Base-by-base conservation (phyloP, 2,888 invertebrate species). In the Eupithecia exiguata region DNA sequence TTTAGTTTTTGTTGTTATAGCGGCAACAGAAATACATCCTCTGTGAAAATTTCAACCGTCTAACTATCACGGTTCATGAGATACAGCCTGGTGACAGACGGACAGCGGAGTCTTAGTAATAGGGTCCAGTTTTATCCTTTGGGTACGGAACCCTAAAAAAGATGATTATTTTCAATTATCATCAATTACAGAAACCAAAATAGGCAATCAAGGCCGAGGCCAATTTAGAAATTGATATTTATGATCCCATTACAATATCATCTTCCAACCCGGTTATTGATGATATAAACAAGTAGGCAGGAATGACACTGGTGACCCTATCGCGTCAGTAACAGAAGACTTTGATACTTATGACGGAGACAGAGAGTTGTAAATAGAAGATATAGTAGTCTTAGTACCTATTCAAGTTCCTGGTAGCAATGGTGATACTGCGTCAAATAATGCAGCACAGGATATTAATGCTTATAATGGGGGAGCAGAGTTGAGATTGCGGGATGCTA, bases 401-500 rank as follows among this genome's bases (percentile, higher is more conserved):
- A n/a, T 36, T 65, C 14, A 38, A 62, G 35, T 65, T 38, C 63
- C 63, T 36, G 63, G 36, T 38, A 65, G n/a, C 36, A 36, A 36
- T 36, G 36, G n/a, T 36, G 63, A n/a, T 30, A 62, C 35, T 62
- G 35, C 35, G 62, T 35, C 25, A 25, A 6, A 21, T 21, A 40
- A 68, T 70, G 30, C n/a, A 53, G 14, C 63, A 68, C 62, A 75
- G 53, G 70, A 72, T 68, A 72, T 58, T 72, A 46, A 43, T 38
- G 63, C 72, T 75, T 70, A 65, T 70, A 25, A 40, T 21, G 6
- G 21, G 46, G 43, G 61, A 46, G 58, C 36, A 70, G 30, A 68
- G 70, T 66, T 69, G 25, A 65, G 16, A 62, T 30, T 69, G 40
- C 36, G 30, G 58, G 43, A 67, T 68, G 69, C 14, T 36, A 69